Conservation (phyloP, 2,888 invertebrate genomes). For the Adineta ricciae region DNA sequence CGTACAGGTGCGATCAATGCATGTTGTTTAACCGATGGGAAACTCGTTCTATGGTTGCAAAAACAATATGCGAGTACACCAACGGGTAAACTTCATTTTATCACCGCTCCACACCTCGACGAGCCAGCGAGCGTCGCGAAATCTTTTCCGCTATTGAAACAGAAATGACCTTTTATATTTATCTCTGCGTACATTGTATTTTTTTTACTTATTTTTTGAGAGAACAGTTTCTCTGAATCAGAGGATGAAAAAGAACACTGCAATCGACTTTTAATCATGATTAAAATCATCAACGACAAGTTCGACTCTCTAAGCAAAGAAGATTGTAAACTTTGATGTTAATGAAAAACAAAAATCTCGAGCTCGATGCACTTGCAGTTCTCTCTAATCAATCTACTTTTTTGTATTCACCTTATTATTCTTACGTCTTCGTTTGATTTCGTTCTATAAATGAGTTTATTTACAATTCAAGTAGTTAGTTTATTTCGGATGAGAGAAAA, state of each 20-base stretch:
- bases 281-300: too few species aligned
- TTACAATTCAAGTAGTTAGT: too few species aligned
- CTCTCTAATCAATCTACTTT: too few species aligned
- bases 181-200: neutral
- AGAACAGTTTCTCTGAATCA: neutral
- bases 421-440: too few species aligned
- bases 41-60: slow-evolving; percentile 14
- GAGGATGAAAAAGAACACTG: neutral
- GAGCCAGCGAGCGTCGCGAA: neutral
- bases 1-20: neutral
- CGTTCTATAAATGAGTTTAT: too few species aligned
- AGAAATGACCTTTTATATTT: neutral
- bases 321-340: too few species aligned
- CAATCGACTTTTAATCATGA: too few species aligned
- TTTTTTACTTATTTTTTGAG: neutral
- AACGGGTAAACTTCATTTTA: slow-evolving; percentile 11
- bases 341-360: too few species aligned
- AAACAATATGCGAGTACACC: slow-evolving; percentile 7
- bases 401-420: too few species aligned
- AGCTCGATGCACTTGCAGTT: too few species aligned
- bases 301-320: too few species aligned
- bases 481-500: too few species aligned
- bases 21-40: neutral
- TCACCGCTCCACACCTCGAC: neutral
- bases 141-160: neutral